These are phyloP conservation scores for Xanthorhoe designata DNA, from an alignment of 2,888 invertebrate genomes.

Conservation along the genomic window DNA sequence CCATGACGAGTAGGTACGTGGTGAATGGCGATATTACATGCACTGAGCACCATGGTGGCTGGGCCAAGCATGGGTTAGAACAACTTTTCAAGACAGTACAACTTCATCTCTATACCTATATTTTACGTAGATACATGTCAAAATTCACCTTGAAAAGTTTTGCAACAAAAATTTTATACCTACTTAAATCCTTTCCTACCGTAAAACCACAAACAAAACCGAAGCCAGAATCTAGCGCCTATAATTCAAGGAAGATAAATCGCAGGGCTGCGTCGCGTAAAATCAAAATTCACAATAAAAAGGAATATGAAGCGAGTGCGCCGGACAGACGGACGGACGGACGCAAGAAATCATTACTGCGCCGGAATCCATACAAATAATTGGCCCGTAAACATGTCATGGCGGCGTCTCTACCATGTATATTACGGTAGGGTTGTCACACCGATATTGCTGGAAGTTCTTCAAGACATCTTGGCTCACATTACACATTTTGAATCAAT, in stretches of 20 bases:
- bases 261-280: constrained; percentile 61
- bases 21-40: too few species aligned
- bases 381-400: constrained; percentile 86
- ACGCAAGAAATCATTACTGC: constrained; percentile 85
- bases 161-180: too few species aligned
- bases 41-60: too few species aligned
- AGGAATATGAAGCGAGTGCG: constrained; percentile 66
- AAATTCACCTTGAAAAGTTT: too few species aligned
- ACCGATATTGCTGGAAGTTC: too few species aligned
- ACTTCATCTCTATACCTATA: too few species aligned
- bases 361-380: constrained; percentile 85
- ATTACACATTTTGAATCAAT: too few species aligned
- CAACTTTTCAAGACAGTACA: too few species aligned
- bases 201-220: not conserved
- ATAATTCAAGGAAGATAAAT: constrained; percentile 59
- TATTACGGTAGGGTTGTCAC: constrained; percentile 75
- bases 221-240: not conserved
- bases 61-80: too few species aligned
- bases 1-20: too few species aligned
- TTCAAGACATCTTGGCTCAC: too few species aligned
- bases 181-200: not conserved
- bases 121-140: too few species aligned
- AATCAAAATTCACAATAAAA: constrained; percentile 73
- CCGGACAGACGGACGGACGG: constrained; percentile 53
- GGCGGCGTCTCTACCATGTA: constrained; percentile 84